A percentile compares a stretch with the other conserved stretches of the same genome.
These are phyloP conservation scores for Muscidifurax raptorellus DNA, from an alignment of 1,140 invertebrate species.

Conservation along the genomic window DNA sequence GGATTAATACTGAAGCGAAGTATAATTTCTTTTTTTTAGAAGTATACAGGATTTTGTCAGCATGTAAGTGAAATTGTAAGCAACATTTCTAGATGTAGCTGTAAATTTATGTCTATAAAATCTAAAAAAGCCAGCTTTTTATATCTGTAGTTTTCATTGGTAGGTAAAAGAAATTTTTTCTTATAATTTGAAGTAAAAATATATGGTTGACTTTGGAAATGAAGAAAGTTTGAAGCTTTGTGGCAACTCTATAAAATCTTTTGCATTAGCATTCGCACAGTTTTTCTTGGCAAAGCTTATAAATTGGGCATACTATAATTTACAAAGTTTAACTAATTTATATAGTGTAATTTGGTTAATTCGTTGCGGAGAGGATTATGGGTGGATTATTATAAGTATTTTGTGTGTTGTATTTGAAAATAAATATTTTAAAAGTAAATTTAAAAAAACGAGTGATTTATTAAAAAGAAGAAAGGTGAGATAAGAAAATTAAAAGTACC, in stretches of 20 bases:
- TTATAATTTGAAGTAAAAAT: no score
- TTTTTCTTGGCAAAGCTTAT: neutral
- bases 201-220: no score
- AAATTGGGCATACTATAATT: no score
- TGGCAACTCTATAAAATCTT: no score
- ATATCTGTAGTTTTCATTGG: neutral
- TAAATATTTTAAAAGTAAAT: neutral
- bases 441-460: neutral
- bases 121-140: neutral
- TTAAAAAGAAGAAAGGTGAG: neutral
- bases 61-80: slow-evolving; percentile 8
- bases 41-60: neutral
- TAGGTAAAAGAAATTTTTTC: no score
- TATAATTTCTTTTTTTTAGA: neutral
- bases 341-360: no score
- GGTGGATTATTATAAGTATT: neutral
- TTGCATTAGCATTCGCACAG: neutral
- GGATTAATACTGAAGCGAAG: neutral
- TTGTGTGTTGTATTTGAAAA: neutral
- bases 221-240: no score
- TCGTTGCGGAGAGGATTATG: no score
- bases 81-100: neutral
- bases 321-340: no score
- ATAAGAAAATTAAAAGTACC: neutral
- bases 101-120: neutral